Evolutionary conservation across 1,140 invertebrate genomes (phyloP).

Genomic region (Diorhabda sublineata): DNA sequence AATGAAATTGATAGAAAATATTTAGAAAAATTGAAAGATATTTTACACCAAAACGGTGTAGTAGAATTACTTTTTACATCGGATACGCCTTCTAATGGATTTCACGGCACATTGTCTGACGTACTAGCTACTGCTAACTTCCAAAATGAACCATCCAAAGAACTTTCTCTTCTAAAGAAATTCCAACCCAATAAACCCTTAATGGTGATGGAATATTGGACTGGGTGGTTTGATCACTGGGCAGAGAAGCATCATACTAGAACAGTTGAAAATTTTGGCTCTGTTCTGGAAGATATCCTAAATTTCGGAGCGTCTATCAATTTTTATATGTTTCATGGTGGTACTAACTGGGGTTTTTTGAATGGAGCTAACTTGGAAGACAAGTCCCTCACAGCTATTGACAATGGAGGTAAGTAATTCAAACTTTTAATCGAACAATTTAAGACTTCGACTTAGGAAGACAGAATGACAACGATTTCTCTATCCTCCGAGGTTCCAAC

Average conservation of each 20-base stretch:
- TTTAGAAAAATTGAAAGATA: background rate
- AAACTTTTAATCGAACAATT: no score
- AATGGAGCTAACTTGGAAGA: conserved; percentile 47
- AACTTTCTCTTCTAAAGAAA: conserved; percentile 45
- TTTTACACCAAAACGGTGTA: conserved; percentile 32
- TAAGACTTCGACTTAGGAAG: no score
- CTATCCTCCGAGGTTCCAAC: no score
- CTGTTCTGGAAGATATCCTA: conserved; percentile 34
- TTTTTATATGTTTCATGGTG: conserved; percentile 69
- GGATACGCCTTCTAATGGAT: conserved; percentile 43
- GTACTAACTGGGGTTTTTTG: conserved; percentile 67
- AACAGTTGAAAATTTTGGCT: conserved; percentile 22
- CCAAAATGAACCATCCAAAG: conserved; percentile 39
- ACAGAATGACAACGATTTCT: no score
- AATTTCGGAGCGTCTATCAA: conserved; percentile 56
- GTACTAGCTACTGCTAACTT: conserved; percentile 49
- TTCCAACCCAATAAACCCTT: conserved; percentile 54
- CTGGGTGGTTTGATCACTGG: conserved; percentile 60
- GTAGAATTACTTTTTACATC: conserved; percentile 53
- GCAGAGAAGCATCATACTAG: conserved; percentile 30
- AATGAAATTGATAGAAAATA: background rate
- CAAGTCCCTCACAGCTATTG: background rate
- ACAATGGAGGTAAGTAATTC: background rate
- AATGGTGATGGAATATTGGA: conserved; percentile 63
- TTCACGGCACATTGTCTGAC: conserved; percentile 22